phyloP scores from a whole-genome alignment of 2,888 invertebrate species.

The Pandemis heparana region DNA sequence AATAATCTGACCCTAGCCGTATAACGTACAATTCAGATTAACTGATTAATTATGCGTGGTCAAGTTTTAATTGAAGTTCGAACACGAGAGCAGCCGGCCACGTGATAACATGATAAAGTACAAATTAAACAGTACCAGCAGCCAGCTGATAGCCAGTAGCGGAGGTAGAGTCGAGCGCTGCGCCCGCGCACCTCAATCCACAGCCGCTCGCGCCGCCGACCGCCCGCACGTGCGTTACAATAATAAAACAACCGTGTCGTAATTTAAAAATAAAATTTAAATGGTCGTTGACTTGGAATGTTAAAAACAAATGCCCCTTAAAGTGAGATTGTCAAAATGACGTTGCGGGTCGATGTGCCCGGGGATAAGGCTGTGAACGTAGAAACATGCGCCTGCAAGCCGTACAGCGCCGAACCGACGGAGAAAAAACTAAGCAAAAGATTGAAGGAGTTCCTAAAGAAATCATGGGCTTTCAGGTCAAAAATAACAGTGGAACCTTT shows the following conservation, averaged over 20 bases:
- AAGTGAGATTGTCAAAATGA: slow-evolving; percentile 75
- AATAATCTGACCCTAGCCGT: background rate
- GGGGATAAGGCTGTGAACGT: slow-evolving; percentile 74
- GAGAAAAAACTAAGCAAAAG: slow-evolving; percentile 71
- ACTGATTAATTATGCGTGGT: slow-evolving; percentile 47
- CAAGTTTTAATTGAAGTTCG: slow-evolving; percentile 55
- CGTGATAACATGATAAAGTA: slow-evolving; percentile 80
- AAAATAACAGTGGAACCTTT: slow-evolving; percentile 89
- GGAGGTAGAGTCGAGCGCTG: slow-evolving; percentile 62
- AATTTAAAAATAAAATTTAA: slow-evolving; percentile 14
- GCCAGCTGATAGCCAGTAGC: slow-evolving; percentile 77
- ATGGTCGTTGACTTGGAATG: slow-evolving; percentile 41
- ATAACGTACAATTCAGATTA: slow-evolving; percentile 18
- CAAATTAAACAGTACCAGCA: slow-evolving; percentile 77
- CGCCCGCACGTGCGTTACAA: slow-evolving; percentile 49
- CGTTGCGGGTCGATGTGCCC: slow-evolving; percentile 81
- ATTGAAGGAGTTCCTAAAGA: slow-evolving; percentile 73
- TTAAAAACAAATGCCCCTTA: slow-evolving; percentile 70
- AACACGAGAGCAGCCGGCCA: slow-evolving; percentile 59
- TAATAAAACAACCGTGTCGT: slow-evolving; percentile 13
- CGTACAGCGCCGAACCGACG: slow-evolving; percentile 64
- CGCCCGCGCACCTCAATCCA: slow-evolving; percentile 63
- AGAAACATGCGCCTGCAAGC: slow-evolving; percentile 75
- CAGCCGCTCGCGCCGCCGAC: slow-evolving; percentile 64
- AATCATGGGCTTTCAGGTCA: slow-evolving; percentile 73